phyloP scores from a whole-genome alignment of 2,888 invertebrate species.

The Hirtodrosophila duncani region DNA sequence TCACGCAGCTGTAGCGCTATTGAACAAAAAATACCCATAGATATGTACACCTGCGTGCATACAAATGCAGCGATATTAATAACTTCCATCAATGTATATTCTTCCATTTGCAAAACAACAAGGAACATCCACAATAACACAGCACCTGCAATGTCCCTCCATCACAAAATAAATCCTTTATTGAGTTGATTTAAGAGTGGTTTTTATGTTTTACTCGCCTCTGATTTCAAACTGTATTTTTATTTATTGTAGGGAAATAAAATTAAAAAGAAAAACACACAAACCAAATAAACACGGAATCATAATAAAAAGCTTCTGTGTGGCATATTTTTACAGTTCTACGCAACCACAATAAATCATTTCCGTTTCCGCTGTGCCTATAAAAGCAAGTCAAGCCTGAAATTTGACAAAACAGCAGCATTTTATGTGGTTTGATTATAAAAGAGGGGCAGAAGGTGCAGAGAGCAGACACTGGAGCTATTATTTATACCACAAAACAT shows the following conservation, averaged over 20 bases:
- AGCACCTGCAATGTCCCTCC: not conserved
- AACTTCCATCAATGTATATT: constrained; percentile 19
- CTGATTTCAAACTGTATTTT: constrained; percentile 5
- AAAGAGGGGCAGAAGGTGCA: no score
- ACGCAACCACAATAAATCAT: constrained; percentile 37
- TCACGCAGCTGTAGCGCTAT: not conserved
- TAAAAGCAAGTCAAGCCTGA: constrained; percentile 51
- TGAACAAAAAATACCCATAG: not conserved
- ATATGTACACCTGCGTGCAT: constrained; percentile 19
- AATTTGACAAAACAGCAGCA: constrained; percentile 50
- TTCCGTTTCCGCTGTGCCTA: constrained; percentile 58
- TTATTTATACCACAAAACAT: no score
- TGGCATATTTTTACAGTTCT: constrained; percentile 10
- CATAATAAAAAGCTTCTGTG: constrained; percentile 23
- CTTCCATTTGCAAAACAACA: constrained; percentile 20
- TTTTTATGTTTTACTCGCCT: constrained; percentile 31
- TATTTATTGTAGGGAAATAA: constrained; percentile 23
- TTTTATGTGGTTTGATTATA: constrained; percentile 29
- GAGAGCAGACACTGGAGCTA: no score
- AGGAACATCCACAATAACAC: constrained; percentile 3
- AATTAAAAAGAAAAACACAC: constrained; percentile 4
- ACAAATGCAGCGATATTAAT: constrained; percentile 28
- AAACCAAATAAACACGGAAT: constrained; percentile 20
- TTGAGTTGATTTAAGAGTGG: no score
- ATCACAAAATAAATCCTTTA: no score